A percentile compares a stretch with the other conserved stretches of the same genome.
phyloP scores from a whole-genome alignment of 1,140 invertebrate genomes.

The Prorops nasuta region DNA sequence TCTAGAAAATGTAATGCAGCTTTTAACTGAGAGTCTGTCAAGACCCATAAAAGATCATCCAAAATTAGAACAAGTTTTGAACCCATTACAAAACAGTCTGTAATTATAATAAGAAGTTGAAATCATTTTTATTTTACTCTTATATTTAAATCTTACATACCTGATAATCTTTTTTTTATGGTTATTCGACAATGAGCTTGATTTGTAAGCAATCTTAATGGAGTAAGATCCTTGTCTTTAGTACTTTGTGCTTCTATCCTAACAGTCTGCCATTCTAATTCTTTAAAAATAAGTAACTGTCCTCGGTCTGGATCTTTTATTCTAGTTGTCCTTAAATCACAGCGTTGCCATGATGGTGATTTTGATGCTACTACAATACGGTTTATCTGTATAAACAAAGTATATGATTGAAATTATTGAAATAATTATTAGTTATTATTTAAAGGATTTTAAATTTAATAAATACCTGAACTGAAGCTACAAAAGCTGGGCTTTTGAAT shows the following conservation, averaged over 20 bases:
- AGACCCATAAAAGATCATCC: conserved; percentile 96
- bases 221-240: conserved; percentile 78
- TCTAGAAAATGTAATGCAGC: conserved; percentile 93
- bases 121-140: background rate
- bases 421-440: conserved; percentile 7
- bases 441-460: conserved; percentile 2
- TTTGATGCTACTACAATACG: conserved; percentile 90
- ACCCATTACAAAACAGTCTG: conserved; percentile 91
- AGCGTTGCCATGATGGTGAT: conserved; percentile 82
- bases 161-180: conserved; percentile 90
- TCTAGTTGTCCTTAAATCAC: conserved; percentile 82
- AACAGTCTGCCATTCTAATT: conserved; percentile 95
- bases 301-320: conserved; percentile 86
- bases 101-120: conserved; percentile 20
- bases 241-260: conserved; percentile 89
- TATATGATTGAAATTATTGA: conserved; percentile 17
- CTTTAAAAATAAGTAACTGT: conserved; percentile 95
- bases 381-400: conserved; percentile 69
- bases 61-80: conserved; percentile 90
- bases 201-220: conserved; percentile 90
- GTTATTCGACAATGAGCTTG: conserved; percentile 93
- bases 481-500: conserved; percentile 92
- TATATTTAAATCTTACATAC: conserved; percentile 53
- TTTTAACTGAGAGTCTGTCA: conserved; percentile 94
- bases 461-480: conserved; percentile 87